A percentile compares a stretch with the other conserved stretches of the same genome.
Evolutionary conservation across 2,888 invertebrate species (phyloP).

Genomic region (Leptothorax acervorum): DNA sequence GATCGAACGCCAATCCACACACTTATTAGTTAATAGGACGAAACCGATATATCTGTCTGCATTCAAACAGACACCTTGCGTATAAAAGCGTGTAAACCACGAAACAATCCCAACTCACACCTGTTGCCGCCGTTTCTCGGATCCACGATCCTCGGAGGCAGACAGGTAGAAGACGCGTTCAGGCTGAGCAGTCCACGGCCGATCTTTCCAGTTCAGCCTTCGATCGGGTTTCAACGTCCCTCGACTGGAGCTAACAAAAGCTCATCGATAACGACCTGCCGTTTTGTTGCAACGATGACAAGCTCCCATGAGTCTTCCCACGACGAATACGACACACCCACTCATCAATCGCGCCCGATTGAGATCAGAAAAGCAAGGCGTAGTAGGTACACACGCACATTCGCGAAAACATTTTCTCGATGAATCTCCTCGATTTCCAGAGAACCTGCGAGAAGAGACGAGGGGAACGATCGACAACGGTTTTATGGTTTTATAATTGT

Average conservation of each 20-base stretch:
- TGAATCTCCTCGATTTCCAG: neutral
- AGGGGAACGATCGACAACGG: neutral
- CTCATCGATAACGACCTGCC: slow-evolving; percentile 66
- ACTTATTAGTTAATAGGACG: slow-evolving; percentile 68
- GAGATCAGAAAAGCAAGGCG: slow-evolving; percentile 55
- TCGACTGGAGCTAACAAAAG: slow-evolving; percentile 70
- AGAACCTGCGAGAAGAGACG: neutral
- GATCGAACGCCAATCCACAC: slow-evolving; percentile 35
- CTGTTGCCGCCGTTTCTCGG: slow-evolving; percentile 68
- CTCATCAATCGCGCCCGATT: slow-evolving; percentile 37
- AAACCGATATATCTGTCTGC: slow-evolving; percentile 45
- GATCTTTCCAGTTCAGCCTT: slow-evolving; percentile 54
- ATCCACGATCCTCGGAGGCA: slow-evolving; percentile 56
- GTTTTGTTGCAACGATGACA: slow-evolving; percentile 63
- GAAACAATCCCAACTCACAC: slow-evolving; percentile 67
- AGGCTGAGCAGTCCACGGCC: slow-evolving; percentile 65
- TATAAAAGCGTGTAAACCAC: slow-evolving; percentile 16
- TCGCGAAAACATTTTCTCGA: neutral
- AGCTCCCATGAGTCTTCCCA: slow-evolving; percentile 68
- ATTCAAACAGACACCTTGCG: slow-evolving; percentile 35
- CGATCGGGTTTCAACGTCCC: slow-evolving; percentile 71
- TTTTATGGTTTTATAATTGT: slow-evolving; percentile 24
- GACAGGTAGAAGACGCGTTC: slow-evolving; percentile 58
- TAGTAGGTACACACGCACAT: neutral
- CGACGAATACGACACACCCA: slow-evolving; percentile 67